Percentiles rank a stretch among this genome's conserved stretches.
These are phyloP conservation scores for Ichneumoninae sp. DNA, from an alignment of 2,888 invertebrate species.

Conservation along the genomic window DNA sequence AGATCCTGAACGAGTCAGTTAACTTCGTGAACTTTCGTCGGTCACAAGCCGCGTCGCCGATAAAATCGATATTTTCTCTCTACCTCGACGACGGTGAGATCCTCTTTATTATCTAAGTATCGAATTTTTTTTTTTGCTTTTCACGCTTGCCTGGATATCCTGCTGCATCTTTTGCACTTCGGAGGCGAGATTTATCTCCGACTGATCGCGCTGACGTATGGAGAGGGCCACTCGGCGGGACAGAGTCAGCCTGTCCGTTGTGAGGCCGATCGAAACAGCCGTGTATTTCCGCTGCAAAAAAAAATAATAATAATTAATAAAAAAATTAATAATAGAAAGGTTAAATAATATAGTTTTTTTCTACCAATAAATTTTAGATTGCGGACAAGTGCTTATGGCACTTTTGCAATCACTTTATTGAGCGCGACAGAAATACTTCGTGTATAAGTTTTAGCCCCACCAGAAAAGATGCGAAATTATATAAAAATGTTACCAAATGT, in stretches of 20 bases:
- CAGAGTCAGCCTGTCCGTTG: constrained; percentile 80
- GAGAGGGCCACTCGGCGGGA: constrained; percentile 76
- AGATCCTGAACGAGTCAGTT: constrained; percentile 74
- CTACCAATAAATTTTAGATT: too few species aligned
- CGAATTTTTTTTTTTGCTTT: constrained; percentile 4
- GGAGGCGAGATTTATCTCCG: constrained; percentile 78
- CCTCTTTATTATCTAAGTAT: constrained; percentile 32
- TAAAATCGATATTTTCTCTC: constrained; percentile 27
- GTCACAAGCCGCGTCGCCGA: neutral
- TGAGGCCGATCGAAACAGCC: constrained; percentile 80
- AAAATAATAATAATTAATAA: neutral
- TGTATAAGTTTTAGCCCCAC: too few species aligned
- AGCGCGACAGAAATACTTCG: too few species aligned
- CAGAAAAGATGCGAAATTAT: too few species aligned
- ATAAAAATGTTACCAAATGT: too few species aligned
- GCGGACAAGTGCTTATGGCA: too few species aligned
- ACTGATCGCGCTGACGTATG: constrained; percentile 80
- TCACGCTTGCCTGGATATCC: constrained; percentile 78
- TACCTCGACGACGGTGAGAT: constrained; percentile 41
- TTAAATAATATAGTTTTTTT: too few species aligned
- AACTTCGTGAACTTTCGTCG: constrained; percentile 8
- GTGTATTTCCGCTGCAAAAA: constrained; percentile 78
- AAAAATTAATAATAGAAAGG: neutral
- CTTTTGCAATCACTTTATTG: too few species aligned
- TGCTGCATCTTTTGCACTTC: constrained; percentile 79